Evolutionary conservation across 2,797 vertebrate genomes (phyloP).

Genomic region (Scolopax rusticola): DNA sequence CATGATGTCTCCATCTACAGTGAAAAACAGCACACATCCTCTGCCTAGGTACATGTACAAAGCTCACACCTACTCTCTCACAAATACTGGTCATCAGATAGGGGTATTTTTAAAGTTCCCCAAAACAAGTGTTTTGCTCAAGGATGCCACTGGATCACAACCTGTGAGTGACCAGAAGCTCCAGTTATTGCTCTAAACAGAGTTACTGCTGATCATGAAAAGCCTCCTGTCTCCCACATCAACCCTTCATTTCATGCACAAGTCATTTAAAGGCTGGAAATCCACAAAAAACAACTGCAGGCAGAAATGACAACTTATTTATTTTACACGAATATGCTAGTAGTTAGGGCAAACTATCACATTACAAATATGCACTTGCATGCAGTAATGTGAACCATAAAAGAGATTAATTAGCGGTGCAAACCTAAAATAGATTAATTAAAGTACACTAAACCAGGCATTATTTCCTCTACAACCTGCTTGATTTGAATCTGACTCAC

Average conservation of each 20-base stretch:
- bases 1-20: neutral
- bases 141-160: neutral
- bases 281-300: neutral
- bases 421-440: slow-evolving; percentile 49
- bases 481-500: slow-evolving; percentile 16
- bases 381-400: neutral
- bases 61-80: neutral
- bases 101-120: neutral
- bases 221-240: neutral
- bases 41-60: neutral
- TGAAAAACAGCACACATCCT: neutral
- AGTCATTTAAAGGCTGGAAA: neutral
- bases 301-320: neutral
- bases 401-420: slow-evolving; percentile 45
- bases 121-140: neutral
- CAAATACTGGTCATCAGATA: neutral
- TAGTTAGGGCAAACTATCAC: neutral
- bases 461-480: slow-evolving; percentile 7
- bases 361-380: neutral
- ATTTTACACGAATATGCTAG: slow-evolving; percentile 29
- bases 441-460: slow-evolving; percentile 24
- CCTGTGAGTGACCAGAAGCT: neutral
- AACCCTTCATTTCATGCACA: neutral
- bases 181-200: neutral
- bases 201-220: neutral